Conservation (phyloP, 2,888 invertebrate species). For the Leptopilina myrica region DNA sequence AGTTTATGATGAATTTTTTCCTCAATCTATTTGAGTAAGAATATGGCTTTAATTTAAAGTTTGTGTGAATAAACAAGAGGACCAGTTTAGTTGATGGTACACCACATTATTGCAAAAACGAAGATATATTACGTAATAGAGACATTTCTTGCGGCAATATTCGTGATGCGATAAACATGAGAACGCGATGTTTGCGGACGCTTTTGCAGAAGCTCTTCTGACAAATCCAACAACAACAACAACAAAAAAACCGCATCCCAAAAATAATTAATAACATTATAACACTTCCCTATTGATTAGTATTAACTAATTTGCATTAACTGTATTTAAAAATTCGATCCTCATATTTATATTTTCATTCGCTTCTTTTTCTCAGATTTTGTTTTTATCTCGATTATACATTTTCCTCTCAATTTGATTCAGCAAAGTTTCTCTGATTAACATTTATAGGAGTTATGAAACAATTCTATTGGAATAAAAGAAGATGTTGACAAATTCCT, state of each 20-base stretch:
- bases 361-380: too few relatives aligned
- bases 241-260: not conserved
- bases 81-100: slow-evolving; percentile 27
- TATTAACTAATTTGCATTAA: too few relatives aligned
- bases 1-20: not conserved
- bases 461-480: too few relatives aligned
- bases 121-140: slow-evolving; percentile 58
- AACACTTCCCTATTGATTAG: too few relatives aligned
- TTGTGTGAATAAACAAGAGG: slow-evolving; percentile 17
- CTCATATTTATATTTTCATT: not conserved
- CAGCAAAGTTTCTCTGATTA: too few relatives aligned
- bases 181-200: slow-evolving; percentile 54
- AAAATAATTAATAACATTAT: not conserved
- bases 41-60: slow-evolving; percentile 2
- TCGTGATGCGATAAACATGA: slow-evolving; percentile 51
- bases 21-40: not conserved
- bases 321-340: not conserved
- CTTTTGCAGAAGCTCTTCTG: slow-evolving; percentile 29
- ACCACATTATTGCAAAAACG: slow-evolving; percentile 57
- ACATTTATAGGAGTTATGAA: too few relatives aligned
- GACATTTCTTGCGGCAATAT: slow-evolving; percentile 57
- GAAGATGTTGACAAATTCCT: too few relatives aligned
- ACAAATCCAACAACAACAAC: slow-evolving; percentile 8
- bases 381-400: too few relatives aligned
- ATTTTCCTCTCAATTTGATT: too few relatives aligned